A percentile compares a stretch with the other conserved stretches of the same genome.
Conservation (phyloP, 2,113 vertebrate species). For the Oryzias curvinotus region DNA sequence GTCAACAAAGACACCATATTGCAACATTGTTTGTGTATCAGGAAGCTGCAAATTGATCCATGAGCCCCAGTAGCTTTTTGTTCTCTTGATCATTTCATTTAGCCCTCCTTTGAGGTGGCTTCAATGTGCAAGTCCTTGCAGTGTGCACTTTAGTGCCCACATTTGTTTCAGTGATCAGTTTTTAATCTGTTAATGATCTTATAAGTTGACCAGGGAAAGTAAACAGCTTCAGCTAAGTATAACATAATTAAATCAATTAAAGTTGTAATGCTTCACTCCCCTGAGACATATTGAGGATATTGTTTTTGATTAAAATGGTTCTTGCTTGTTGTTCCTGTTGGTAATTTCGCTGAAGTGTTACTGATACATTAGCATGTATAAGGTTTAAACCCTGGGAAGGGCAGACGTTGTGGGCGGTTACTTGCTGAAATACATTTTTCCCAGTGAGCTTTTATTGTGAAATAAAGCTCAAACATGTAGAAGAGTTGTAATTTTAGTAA, state of each 20-base stretch:
- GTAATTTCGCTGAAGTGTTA: constrained; percentile 38
- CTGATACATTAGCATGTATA: background rate
- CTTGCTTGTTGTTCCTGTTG: constrained; percentile 28
- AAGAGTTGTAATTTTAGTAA: too few species aligned
- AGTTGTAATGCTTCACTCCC: constrained; percentile 28
- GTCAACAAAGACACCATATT: too few species aligned
- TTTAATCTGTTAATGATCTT: constrained; percentile 37
- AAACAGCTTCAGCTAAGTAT: constrained; percentile 42
- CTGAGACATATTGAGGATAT: constrained; percentile 42
- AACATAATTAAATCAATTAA: constrained; percentile 57
- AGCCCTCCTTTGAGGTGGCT: background rate
- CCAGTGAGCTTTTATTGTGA: background rate
- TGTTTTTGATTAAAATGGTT: constrained; percentile 24
- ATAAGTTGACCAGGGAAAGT: constrained; percentile 25
- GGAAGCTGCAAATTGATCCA: too few species aligned
- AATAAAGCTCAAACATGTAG: too few species aligned
- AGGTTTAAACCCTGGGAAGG: too few species aligned
- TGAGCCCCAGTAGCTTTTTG: background rate
- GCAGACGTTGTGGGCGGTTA: background rate
- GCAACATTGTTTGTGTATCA: too few species aligned
- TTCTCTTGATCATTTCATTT: background rate
- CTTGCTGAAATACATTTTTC: background rate
- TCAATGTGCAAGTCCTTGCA: background rate
- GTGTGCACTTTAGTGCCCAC: constrained; percentile 3
- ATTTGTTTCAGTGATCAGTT: constrained; percentile 11